A percentile compares a stretch with the other conserved stretches of the same genome.
phyloP scores from a whole-genome alignment of 2,797 vertebrate genomes.

The Gastrophryne carolinensis region DNA sequence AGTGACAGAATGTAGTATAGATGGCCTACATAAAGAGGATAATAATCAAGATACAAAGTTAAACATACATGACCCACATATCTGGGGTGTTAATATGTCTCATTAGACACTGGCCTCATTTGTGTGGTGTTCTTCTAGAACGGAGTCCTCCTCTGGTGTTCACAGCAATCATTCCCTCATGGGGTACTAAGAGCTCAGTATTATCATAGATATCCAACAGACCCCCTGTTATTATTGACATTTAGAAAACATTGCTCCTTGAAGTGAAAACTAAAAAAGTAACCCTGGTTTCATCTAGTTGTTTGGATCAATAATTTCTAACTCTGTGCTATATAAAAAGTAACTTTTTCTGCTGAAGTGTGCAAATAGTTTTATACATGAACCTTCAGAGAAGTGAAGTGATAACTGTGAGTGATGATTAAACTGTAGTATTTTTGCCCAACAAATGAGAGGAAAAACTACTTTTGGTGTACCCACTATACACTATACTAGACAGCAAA shows the following conservation, averaged over 20 bases:
- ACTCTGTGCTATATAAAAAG: no score
- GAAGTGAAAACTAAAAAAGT: background rate
- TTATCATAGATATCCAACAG: background rate
- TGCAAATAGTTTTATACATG: no score
- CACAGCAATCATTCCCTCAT: slow-evolving; percentile 27
- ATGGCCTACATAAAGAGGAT: background rate
- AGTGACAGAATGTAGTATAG: background rate
- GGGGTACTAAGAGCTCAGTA: background rate
- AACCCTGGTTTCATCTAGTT: no score
- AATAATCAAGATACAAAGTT: background rate
- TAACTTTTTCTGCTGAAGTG: no score
- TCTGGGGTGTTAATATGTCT: background rate
- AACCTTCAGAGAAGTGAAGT: no score
- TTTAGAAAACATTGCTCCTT: background rate
- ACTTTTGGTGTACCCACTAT: no score
- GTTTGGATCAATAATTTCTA: no score
- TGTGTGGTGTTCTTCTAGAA: background rate
- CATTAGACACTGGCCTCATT: slow-evolving; percentile 10
- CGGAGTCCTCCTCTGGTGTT: slow-evolving; percentile 4
- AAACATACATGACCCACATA: slow-evolving; percentile 11
- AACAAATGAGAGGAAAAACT: no score
- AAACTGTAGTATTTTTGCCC: no score
- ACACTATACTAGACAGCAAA: no score
- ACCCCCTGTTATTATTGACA: background rate
- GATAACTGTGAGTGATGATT: no score